Evolutionary conservation across 2,888 invertebrate genomes (phyloP).

Genomic region (Pasiphila rectangulata): DNA sequence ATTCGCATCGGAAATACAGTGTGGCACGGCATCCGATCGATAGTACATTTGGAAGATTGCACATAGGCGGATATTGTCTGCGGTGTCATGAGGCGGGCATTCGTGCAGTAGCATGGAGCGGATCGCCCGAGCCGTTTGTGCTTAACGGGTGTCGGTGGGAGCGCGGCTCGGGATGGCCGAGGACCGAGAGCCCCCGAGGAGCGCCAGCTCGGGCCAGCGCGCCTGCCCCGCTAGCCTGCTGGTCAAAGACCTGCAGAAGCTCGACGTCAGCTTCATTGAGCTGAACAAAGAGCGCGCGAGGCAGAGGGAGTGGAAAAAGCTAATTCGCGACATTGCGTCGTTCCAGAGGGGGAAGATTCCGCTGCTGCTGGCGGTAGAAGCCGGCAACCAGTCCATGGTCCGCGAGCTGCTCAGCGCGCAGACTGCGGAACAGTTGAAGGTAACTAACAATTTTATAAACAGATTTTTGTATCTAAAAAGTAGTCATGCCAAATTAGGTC

Average conservation of each 20-base stretch:
- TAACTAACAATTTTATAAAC: constrained; percentile 40
- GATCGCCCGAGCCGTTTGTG: constrained; percentile 58
- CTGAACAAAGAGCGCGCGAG: constrained; percentile 76
- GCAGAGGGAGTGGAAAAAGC: constrained; percentile 78
- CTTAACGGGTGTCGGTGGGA: constrained; percentile 47
- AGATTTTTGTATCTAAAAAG: not conserved
- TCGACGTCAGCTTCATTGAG: constrained; percentile 75
- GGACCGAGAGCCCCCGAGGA: constrained; percentile 53
- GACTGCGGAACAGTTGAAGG: constrained; percentile 92
- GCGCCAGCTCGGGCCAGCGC: constrained; percentile 53
- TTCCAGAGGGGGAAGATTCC: constrained; percentile 96
- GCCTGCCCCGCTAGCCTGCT: constrained; percentile 53
- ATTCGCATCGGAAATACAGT: constrained; percentile 56
- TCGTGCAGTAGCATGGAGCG: constrained; percentile 64
- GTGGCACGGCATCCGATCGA: constrained; percentile 65
- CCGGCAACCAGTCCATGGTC: constrained; percentile 97
- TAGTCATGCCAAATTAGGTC: not conserved
- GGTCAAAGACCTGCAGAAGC: constrained; percentile 68
- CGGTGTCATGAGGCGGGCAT: constrained; percentile 63
- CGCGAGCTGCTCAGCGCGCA: constrained; percentile 94
- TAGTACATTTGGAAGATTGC: constrained; percentile 63
- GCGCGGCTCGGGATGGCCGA: constrained; percentile 53
- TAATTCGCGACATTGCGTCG: constrained; percentile 81
- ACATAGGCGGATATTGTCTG: constrained; percentile 65
- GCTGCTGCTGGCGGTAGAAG: constrained; percentile 95